phyloP scores from a whole-genome alignment of 1,140 invertebrate genomes.

The Heliconius nattereri region DNA sequence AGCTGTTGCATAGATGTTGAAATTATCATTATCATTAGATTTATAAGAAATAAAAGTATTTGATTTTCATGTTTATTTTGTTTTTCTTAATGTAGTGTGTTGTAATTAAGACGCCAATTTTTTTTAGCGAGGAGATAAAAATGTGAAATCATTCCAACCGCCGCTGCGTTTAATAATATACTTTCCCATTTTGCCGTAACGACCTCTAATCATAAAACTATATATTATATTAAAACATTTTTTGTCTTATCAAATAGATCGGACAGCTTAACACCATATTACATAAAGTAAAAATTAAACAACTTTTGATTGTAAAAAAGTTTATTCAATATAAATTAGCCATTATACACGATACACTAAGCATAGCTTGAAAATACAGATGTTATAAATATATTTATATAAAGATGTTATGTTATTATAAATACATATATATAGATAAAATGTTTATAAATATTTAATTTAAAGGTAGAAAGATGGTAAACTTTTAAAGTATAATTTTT shows the following conservation, averaged over 20 bases:
- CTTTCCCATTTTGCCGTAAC: too few relatives aligned
- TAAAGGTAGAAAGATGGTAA: neutral
- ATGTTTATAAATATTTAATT: neutral
- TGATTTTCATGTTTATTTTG: neutral
- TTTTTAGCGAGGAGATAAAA: too few relatives aligned
- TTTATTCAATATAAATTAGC: conserved; percentile 40
- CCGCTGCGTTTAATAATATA: too few relatives aligned
- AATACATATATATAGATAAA: neutral
- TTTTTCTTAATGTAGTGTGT: neutral
- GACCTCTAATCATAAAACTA: too few relatives aligned
- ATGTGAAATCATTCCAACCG: too few relatives aligned
- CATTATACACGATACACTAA: conserved; percentile 36
- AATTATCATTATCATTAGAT: neutral
- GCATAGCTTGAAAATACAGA: conserved; percentile 39
- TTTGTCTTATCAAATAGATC: too few relatives aligned
- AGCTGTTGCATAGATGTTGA: neutral
- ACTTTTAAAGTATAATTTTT: neutral
- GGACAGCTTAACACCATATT: too few relatives aligned
- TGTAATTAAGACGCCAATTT: too few relatives aligned
- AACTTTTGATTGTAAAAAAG: conserved; percentile 36
- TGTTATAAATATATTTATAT: neutral
- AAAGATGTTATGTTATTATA: too few relatives aligned
- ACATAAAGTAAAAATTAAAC: neutral
- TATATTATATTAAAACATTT: too few relatives aligned
- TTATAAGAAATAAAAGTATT: conserved; percentile 11